Percentiles rank a stretch among this genome's conserved stretches.
These are phyloP conservation scores for Oncopodura yosiiana DNA, from an alignment of 1,140 invertebrate species.

Conservation along the genomic window DNA sequence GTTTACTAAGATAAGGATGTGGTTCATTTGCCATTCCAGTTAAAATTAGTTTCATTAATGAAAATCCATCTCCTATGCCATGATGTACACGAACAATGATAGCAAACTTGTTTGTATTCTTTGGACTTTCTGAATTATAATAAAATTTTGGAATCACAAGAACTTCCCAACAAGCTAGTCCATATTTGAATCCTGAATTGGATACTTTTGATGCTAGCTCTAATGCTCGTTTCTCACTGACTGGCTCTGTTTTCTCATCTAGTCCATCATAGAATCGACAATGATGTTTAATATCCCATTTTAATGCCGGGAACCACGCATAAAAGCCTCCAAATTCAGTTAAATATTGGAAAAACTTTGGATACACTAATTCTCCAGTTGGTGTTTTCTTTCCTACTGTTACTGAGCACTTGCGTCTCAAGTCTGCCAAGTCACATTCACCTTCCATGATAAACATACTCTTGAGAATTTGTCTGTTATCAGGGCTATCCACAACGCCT, in stretches of 20 bases:
- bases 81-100: conserved; percentile 29
- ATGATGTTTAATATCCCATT: conserved; percentile 31
- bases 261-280: conserved; percentile 17
- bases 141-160: conserved; percentile 29
- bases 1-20: neutral
- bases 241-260: conserved; percentile 4
- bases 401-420: conserved; percentile 6
- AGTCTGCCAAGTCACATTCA: conserved; percentile 20
- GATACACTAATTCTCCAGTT: conserved; percentile 17
- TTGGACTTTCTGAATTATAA: conserved; percentile 20
- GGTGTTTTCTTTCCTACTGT: conserved; percentile 7
- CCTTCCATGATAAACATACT: conserved; percentile 27
- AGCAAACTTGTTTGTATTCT: conserved; percentile 10
- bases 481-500: conserved; percentile 15
- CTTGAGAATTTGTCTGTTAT: conserved; percentile 23
- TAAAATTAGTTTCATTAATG: conserved; percentile 30
- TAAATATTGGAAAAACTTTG: conserved; percentile 29
- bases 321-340: conserved; percentile 18
- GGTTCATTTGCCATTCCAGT: conserved; percentile 27
- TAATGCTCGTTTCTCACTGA: conserved; percentile 20
- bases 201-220: conserved; percentile 3
- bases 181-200: conserved; percentile 12
- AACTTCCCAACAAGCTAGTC: conserved; percentile 30
- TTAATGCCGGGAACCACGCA: conserved; percentile 28
- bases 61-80: conserved; percentile 33